phyloP scores from a whole-genome alignment of 1,140 invertebrate species.

The Hyles euphorbiae region DNA sequence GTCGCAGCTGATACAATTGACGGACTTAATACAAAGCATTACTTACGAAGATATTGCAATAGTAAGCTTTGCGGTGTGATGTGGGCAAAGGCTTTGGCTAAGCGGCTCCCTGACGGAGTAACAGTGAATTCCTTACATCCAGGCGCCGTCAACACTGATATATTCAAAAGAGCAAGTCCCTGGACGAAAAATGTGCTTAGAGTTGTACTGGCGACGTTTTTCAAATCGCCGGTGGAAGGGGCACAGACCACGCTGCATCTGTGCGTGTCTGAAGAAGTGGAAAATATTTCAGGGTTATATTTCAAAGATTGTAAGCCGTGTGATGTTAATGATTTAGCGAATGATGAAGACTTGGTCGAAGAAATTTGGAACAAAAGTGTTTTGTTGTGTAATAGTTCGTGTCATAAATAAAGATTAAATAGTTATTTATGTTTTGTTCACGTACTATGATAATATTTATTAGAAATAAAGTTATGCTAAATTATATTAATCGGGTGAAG shows the following conservation, averaged over 20 bases:
- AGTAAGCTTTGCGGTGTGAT: conserved; percentile 84
- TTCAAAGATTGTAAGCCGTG: conserved; percentile 40
- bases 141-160: conserved; percentile 78
- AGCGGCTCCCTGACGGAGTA: conserved; percentile 74
- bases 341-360: conserved; percentile 34
- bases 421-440: too few species aligned
- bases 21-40: conserved; percentile 71
- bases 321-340: conserved; percentile 15
- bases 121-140: conserved; percentile 77
- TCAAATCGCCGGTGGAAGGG: conserved; percentile 78
- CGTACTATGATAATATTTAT: too few species aligned
- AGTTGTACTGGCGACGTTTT: conserved; percentile 49
- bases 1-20: conserved; percentile 79
- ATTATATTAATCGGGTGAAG: too few species aligned
- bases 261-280: conserved; percentile 39
- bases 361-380: conserved; percentile 41
- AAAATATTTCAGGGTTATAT: conserved; percentile 49
- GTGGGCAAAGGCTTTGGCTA: conserved; percentile 79
- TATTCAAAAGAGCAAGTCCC: conserved; percentile 66
- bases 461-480: too few species aligned
- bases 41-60: conserved; percentile 75
- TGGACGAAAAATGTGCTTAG: conserved; percentile 6
- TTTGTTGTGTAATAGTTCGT: neutral
- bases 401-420: too few species aligned
- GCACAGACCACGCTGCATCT: conserved; percentile 80